A percentile compares a stretch with the other conserved stretches of the same genome.
Conservation (phyloP, 2,797 vertebrate genomes). For the Hypotaenidia okinawae region DNA sequence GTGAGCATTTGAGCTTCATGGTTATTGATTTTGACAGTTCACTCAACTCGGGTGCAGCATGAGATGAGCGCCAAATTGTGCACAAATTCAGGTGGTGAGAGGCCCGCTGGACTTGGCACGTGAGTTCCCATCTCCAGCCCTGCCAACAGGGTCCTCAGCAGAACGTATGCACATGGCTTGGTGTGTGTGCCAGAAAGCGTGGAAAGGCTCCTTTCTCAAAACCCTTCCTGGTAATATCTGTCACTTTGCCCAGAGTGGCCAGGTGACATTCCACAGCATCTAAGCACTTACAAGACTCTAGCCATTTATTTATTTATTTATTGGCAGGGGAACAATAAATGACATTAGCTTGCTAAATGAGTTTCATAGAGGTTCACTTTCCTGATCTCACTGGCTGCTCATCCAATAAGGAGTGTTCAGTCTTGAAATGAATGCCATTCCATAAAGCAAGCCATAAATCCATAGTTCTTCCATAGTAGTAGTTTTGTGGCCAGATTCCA, state of each 20-base stretch:
- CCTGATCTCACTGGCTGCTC: not conserved
- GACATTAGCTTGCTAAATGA: not conserved
- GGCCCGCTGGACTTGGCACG: not conserved
- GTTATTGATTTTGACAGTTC: not conserved
- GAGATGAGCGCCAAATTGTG: not conserved
- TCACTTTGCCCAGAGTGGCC: not conserved
- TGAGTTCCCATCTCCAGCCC: not conserved
- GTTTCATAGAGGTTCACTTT: not conserved
- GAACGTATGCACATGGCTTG: not conserved
- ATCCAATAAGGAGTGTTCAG: not conserved
- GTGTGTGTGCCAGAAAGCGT: not conserved
- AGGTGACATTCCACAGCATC: not conserved
- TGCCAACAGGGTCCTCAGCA: conserved; percentile 1
- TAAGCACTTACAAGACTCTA: not conserved
- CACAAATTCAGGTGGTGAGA: not conserved
- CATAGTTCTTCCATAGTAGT: not conserved
- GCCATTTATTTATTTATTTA: not conserved
- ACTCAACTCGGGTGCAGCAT: not conserved
- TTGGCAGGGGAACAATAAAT: not conserved
- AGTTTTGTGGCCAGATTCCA: not conserved
- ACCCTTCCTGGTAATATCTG: not conserved
- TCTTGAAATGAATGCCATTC: not conserved
- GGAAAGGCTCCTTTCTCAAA: not conserved
- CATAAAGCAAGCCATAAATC: not conserved
- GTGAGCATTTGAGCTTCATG: not conserved